phyloP scores from a whole-genome alignment of 2,888 invertebrate genomes.

The Agriopis leucophaearia region DNA sequence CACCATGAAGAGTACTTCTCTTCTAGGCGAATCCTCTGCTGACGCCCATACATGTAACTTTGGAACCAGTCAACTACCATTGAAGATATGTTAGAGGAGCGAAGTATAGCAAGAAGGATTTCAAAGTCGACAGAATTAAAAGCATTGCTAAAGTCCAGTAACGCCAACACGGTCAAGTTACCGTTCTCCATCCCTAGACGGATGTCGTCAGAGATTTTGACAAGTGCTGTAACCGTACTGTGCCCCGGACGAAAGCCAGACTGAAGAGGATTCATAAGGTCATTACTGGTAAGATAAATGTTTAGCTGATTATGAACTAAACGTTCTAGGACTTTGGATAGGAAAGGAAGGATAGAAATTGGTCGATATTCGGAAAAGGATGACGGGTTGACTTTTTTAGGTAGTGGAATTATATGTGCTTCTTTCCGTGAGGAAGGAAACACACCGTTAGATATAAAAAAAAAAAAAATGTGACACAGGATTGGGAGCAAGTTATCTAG shows the following conservation, averaged over 20 bases:
- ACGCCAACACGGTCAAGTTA: slow-evolving; percentile 1
- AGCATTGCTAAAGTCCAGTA: too few species aligned
- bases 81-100: too few species aligned
- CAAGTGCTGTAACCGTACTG: not conserved
- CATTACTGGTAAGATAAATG: slow-evolving; percentile 5
- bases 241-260: slow-evolving; percentile 14
- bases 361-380: slow-evolving; percentile 16
- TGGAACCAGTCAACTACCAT: too few species aligned
- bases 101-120: too few species aligned
- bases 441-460: not conserved
- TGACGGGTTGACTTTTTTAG: not conserved
- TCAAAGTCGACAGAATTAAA: too few species aligned
- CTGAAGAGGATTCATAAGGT: slow-evolving; percentile 8
- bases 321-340: slow-evolving; percentile 27
- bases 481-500: not conserved
- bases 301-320: slow-evolving; percentile 35
- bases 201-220: slow-evolving; percentile 18
- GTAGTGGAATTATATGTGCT: too few species aligned
- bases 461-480: not conserved
- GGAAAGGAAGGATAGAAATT: slow-evolving; percentile 34
- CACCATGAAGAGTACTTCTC: too few species aligned
- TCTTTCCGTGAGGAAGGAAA: not conserved
- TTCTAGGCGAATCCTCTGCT: too few species aligned
- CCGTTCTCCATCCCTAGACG: slow-evolving; percentile 5
- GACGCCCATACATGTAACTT: too few species aligned